Evolutionary conservation across 2,113 vertebrate species (phyloP).

Genomic region (Phocoena phocoena): DNA sequence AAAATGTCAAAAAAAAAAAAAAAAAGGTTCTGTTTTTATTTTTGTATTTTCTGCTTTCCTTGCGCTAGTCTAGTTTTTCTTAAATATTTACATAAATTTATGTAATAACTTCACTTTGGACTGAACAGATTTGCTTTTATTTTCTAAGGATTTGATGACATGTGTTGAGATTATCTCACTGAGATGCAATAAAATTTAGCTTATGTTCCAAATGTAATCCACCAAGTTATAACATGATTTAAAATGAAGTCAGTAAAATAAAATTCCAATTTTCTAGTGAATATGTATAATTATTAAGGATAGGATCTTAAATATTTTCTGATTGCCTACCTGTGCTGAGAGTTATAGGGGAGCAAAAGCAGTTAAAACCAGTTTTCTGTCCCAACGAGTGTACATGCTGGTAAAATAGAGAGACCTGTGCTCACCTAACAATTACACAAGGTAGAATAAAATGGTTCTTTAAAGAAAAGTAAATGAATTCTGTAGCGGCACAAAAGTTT

Average conservation of each 20-base stretch:
- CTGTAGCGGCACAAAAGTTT: not conserved
- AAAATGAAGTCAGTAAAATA: constrained; percentile 23
- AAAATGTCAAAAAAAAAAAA: not conserved
- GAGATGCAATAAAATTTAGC: not conserved
- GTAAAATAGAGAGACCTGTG: not conserved
- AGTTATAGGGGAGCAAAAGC: not conserved
- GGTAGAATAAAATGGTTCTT: not conserved
- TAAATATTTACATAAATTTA: not conserved
- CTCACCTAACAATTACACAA: not conserved
- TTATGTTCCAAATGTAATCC: not conserved
- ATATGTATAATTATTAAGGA: not conserved
- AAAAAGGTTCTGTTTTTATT: not conserved
- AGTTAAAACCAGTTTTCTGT: constrained; percentile 22
- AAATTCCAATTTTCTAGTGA: constrained; percentile 1
- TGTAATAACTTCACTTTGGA: not conserved
- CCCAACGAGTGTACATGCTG: not conserved
- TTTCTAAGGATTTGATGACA: not conserved
- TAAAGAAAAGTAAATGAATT: not conserved
- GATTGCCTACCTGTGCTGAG: not conserved
- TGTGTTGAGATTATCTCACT: not conserved
- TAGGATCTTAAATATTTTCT: constrained; percentile 43
- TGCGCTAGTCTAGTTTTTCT: not conserved
- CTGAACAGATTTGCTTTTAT: not conserved
- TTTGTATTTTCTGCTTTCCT: not conserved
- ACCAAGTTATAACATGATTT: not conserved